A percentile compares a stretch with the other conserved stretches of the same genome.
These are phyloP conservation scores for Kryptopterus vitreolus DNA, from an alignment of 2,797 vertebrate genomes.

Conservation along the genomic window DNA sequence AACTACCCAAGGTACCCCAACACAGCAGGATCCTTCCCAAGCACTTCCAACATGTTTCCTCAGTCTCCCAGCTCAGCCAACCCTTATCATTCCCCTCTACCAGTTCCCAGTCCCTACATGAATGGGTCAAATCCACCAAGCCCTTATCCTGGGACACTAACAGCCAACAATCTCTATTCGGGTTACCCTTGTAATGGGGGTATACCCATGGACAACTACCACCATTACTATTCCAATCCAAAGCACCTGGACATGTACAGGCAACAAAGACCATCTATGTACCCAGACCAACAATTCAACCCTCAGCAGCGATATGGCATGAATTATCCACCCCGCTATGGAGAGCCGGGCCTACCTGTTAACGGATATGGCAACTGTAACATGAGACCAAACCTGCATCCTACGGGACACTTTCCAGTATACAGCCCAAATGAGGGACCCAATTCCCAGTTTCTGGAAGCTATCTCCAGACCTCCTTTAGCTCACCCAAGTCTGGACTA, in stretches of 20 bases:
- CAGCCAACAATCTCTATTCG: slow-evolving; percentile 77
- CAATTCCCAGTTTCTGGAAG: slow-evolving; percentile 78
- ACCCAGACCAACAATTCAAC: slow-evolving; percentile 83
- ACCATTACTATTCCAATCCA: slow-evolving; percentile 82
- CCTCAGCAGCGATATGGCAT: slow-evolving; percentile 80
- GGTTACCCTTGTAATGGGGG: slow-evolving; percentile 89
- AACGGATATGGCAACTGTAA: slow-evolving; percentile 82
- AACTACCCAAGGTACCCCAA: slow-evolving; percentile 79
- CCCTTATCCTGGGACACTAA: slow-evolving; percentile 74
- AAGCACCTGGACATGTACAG: slow-evolving; percentile 85
- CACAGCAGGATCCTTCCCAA: slow-evolving; percentile 75
- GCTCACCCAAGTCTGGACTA: slow-evolving; percentile 75
- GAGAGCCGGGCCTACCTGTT: slow-evolving; percentile 81
- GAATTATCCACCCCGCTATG: slow-evolving; percentile 81
- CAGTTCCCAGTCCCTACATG: slow-evolving; percentile 80
- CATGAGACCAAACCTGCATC: slow-evolving; percentile 75
- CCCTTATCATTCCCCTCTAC: slow-evolving; percentile 79
- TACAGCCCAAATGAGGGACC: slow-evolving; percentile 74
- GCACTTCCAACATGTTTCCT: slow-evolving; percentile 78
- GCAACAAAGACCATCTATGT: slow-evolving; percentile 83
- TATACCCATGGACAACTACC: slow-evolving; percentile 80
- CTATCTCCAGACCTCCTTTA: slow-evolving; percentile 75
- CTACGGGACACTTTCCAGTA: slow-evolving; percentile 75
- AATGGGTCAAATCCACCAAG: slow-evolving; percentile 81
- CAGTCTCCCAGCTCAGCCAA: slow-evolving; percentile 76